A percentile compares a stretch with the other conserved stretches of the same genome.
Conservation (phyloP, 2,797 vertebrate species). For the Falco columbarius region DNA sequence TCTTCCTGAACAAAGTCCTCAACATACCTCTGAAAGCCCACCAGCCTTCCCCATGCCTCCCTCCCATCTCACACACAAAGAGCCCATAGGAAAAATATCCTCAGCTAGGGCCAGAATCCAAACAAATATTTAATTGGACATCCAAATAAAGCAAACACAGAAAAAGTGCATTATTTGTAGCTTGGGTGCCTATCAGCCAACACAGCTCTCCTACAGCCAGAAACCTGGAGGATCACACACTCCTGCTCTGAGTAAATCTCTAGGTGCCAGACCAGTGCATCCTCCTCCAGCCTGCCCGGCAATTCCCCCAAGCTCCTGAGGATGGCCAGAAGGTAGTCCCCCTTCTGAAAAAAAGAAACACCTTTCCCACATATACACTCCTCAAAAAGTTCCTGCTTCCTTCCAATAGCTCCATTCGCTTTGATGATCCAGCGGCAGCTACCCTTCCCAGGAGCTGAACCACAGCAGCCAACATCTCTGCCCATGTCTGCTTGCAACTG, state of each 20-base stretch:
- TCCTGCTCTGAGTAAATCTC: neutral
- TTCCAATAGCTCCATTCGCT: neutral
- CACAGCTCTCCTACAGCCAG: neutral
- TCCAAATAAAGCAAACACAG: neutral
- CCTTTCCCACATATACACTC: neutral
- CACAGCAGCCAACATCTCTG: neutral
- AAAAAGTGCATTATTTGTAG: neutral
- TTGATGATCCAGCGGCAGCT: neutral
- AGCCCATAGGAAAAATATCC: neutral
- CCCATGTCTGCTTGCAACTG: accelerated
- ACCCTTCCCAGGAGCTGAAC: neutral
- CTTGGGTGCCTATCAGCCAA: neutral
- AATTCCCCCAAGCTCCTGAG: neutral
- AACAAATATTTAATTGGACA: neutral
- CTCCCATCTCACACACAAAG: neutral
- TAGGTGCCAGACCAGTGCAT: neutral
- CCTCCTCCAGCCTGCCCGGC: neutral
- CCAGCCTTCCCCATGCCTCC: neutral
- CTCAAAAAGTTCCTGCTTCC: neutral
- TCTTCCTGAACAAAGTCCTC: constrained; percentile 11
- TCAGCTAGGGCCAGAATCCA: neutral
- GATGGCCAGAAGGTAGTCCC: neutral
- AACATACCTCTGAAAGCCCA: neutral
- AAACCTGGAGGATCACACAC: neutral
- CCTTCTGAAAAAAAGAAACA: neutral